Conservation (phyloP, 2,797 vertebrate genomes). For the Trachurus trachurus region DNA sequence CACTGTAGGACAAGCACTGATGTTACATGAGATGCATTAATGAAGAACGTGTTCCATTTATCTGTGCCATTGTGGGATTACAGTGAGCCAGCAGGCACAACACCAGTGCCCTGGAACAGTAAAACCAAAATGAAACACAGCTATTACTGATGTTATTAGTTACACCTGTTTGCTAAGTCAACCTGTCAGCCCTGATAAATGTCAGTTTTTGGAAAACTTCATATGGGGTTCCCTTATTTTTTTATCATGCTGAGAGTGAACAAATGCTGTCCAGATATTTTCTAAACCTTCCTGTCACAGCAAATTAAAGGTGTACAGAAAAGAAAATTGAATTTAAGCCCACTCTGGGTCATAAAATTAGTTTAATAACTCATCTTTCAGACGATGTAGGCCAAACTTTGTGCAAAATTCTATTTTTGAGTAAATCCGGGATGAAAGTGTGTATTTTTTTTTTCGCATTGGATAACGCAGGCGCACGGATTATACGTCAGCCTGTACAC, state of each 20-base stretch:
- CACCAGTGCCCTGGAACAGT: background rate
- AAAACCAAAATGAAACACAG: constrained; percentile 1
- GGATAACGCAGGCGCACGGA: too few relatives aligned
- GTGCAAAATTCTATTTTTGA: too few relatives aligned
- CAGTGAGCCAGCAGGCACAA: background rate
- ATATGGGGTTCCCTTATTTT: background rate
- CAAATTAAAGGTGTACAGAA: too few relatives aligned
- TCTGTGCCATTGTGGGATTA: background rate
- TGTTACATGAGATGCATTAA: background rate
- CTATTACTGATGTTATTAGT: constrained; percentile 9
- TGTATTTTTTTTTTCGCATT: too few relatives aligned
- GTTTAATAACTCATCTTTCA: too few relatives aligned
- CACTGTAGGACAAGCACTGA: background rate
- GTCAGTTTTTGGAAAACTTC: background rate
- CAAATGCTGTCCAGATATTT: background rate
- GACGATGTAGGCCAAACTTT: too few relatives aligned
- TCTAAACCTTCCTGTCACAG: background rate
- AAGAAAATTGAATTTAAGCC: too few relatives aligned
- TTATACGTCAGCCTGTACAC: too few relatives aligned
- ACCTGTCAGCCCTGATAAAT: constrained; percentile 1
- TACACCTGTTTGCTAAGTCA: constrained; percentile 25
- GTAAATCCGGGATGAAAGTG: too few relatives aligned
- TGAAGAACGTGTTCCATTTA: background rate
- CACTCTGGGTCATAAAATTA: too few relatives aligned
- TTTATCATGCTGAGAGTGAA: background rate